phyloP scores from a whole-genome alignment of 2,888 invertebrate species.

The Ectemnius continuus region DNA sequence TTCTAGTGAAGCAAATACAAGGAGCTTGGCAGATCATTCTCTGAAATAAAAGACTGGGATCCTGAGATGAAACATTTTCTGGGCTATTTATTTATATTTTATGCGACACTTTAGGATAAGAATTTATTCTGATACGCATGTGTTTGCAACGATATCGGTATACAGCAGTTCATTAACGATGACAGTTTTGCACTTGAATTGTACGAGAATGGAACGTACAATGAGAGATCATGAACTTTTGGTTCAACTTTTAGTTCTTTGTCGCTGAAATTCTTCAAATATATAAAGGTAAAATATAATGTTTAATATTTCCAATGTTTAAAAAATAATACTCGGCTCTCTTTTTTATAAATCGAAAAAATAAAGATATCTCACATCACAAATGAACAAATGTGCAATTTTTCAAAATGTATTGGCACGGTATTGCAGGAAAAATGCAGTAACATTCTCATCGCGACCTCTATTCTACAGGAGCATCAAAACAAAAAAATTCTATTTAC shows the following conservation, averaged over 20 bases:
- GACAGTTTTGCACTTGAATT: no score
- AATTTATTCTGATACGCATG: constrained; percentile 8
- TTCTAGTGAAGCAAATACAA: constrained; percentile 8
- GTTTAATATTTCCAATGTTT: constrained; percentile 19
- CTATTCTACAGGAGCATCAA: no score
- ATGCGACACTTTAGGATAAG: not conserved
- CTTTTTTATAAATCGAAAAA: constrained; percentile 27
- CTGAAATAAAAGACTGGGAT: constrained; percentile 16
- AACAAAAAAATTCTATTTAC: no score
- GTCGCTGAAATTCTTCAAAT: not conserved
- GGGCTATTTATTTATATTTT: constrained; percentile 29
- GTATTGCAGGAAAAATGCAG: not conserved
- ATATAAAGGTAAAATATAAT: constrained; percentile 1
- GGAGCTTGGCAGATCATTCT: not conserved
- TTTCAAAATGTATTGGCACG: constrained; percentile 23
- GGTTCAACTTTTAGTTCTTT: no score
- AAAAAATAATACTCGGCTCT: constrained; percentile 17
- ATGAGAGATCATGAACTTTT: no score
- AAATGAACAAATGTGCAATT: constrained; percentile 51
- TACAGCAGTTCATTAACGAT: no score
- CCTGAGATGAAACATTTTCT: constrained; percentile 13
- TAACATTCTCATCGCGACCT: not conserved
- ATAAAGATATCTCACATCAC: constrained; percentile 57
- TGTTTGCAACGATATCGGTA: not conserved
- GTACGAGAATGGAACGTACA: no score